These are phyloP conservation scores for Osedax frankpressi DNA, from an alignment of 2,888 invertebrate genomes.

Conservation along the genomic window DNA sequence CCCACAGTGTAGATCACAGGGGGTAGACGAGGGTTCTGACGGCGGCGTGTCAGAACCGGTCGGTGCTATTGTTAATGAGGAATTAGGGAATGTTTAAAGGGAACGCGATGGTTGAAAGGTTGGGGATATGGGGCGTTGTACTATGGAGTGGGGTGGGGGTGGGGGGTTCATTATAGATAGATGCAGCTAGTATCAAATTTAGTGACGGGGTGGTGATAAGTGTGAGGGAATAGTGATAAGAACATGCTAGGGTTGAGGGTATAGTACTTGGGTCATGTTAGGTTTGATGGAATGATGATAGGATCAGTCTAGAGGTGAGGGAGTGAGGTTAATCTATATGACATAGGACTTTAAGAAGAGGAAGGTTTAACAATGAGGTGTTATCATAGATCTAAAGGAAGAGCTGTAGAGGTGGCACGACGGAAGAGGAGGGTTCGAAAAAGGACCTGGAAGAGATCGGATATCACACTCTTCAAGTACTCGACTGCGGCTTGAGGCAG, in stretches of 20 bases:
- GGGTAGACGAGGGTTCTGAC: slow-evolving; percentile 63
- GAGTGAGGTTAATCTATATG: too few relatives aligned
- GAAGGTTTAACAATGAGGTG: not conserved
- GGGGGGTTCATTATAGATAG: too few relatives aligned
- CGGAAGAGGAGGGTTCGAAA: not conserved
- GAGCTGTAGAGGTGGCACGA: not conserved
- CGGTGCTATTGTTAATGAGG: not conserved
- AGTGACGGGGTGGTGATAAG: not conserved
- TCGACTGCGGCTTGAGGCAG: slow-evolving; percentile 43
- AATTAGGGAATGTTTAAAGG: not conserved
- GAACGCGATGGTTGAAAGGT: not conserved
- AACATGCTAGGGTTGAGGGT: not conserved
- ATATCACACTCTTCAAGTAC: not conserved
- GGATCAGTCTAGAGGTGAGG: too few relatives aligned
- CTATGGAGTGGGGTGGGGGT: not conserved
- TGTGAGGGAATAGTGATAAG: not conserved
- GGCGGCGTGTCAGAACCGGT: slow-evolving; percentile 48
- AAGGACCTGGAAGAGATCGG: not conserved
- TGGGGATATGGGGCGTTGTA: not conserved
- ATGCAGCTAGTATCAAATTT: too few relatives aligned
- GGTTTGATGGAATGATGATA: not conserved
- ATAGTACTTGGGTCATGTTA: not conserved
- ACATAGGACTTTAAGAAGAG: too few relatives aligned
- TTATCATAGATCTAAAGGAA: not conserved
- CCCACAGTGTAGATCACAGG: slow-evolving; percentile 81